phyloP scores from a whole-genome alignment of 2,797 vertebrate genomes.

The Serranus cabrilla region DNA sequence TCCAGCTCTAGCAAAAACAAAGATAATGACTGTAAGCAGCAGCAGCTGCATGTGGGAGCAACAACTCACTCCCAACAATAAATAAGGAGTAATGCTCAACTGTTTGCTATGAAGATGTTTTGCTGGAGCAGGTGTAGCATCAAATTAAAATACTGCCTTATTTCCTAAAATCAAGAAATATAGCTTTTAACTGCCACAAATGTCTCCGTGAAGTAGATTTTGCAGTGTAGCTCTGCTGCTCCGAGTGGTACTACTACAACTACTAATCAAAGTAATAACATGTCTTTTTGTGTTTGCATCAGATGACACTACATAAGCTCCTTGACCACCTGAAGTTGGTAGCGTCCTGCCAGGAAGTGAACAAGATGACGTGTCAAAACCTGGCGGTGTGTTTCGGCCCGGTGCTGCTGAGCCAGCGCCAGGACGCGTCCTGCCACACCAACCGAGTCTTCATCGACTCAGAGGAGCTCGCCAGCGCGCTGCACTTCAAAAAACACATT shows the following conservation, averaged over 20 bases:
- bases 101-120: no score
- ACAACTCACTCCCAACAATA: no score
- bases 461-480: constrained; percentile 94
- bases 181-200: neutral
- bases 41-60: no score
- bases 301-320: constrained; percentile 94
- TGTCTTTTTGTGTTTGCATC: constrained; percentile 32
- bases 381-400: constrained; percentile 98
- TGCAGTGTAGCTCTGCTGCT: constrained; percentile 20
- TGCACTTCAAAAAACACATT: constrained; percentile 99
- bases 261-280: constrained; percentile 64
- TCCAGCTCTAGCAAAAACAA: no score
- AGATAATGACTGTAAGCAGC: no score
- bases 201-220: neutral
- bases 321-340: constrained; percentile 96
- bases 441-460: constrained; percentile 97
- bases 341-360: constrained; percentile 94
- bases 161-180: constrained; percentile 1
- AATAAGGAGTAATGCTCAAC: no score
- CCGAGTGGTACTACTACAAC: constrained; percentile 19
- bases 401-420: constrained; percentile 94
- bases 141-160: neutral
- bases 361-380: constrained; percentile 99
- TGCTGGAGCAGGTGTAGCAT: no score
- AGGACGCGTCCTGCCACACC: constrained; percentile 93